Evolutionary conservation across 2,113 vertebrate genomes (phyloP), one percentile per base, ranked within the genome.

Genomic region (Alouatta palliata): DNA sequence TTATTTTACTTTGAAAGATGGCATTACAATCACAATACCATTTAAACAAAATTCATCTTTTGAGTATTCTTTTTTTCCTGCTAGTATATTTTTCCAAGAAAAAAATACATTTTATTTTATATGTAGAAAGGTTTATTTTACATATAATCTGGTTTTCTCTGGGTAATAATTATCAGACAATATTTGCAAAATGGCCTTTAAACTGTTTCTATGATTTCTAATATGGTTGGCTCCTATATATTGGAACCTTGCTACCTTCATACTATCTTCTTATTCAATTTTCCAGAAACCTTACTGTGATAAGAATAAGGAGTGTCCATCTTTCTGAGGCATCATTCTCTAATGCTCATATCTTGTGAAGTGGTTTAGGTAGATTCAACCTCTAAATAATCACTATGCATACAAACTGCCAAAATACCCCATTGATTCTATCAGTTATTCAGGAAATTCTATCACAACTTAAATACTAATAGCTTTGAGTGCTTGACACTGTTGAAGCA

Each of bases 31-130:
- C 68, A 75, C 19, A 58, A 70, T 66, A 68, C 27, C 92, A 93
- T 85, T 96, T 80, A 92, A 97, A 79, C 43, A 93, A 92, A 95
- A 96, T 80, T 92, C 6, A 75, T 85, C 77, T 68, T 25, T 30
- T 2, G 9, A 77, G 3, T n/a, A 70, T 79, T 68, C 27, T 61
- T 90, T 88, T 88, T 91, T 73, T 56, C 16, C 17, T 40, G 64
- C 21, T 73, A 13, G 81, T 30, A 27, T 6, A 70, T 23, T 95
- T 86, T 16, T 32, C 43, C 37, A 88, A 80, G 64, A 94, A 93
- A 54, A 91, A 32, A 52, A 32, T 1, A 10, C 32, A 84, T 66
- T 96, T 91, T 43, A 88, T 95, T 97, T 96, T 9, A 43, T 71
- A 87, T 79, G 19, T 27, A 82, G 16, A 80, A 95, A 66, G 30